Conservation (phyloP, 1,140 invertebrate species). For the Ostrea denselamellosa region DNA sequence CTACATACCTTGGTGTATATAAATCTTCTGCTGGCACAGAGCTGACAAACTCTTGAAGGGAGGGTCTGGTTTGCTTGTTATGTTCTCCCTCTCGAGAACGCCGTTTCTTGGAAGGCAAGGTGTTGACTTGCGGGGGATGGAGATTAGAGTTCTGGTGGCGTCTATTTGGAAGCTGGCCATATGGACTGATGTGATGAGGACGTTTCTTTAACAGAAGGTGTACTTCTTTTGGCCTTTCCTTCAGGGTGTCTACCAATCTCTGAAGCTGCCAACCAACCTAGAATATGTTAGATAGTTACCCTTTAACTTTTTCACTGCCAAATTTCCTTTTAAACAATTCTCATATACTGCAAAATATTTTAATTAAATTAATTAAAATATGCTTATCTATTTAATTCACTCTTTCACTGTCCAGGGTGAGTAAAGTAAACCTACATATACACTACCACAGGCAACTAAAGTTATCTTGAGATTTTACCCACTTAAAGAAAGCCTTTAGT, state of each 20-base stretch:
- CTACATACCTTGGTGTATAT: slow-evolving; percentile 62
- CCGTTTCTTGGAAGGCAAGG: slow-evolving; percentile 74
- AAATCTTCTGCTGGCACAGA: slow-evolving; percentile 63
- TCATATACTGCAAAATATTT: background rate
- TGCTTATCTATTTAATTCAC: no score
- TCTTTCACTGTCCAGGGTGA: no score
- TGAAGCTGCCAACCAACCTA: slow-evolving; percentile 90
- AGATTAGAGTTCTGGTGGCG: slow-evolving; percentile 63
- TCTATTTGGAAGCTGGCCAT: slow-evolving; percentile 84
- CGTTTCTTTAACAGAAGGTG: slow-evolving; percentile 90
- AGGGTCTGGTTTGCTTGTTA: slow-evolving; percentile 66
- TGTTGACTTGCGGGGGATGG: slow-evolving; percentile 66
- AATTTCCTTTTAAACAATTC: background rate
- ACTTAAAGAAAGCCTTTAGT: no score
- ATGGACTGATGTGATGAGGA: slow-evolving; percentile 90
- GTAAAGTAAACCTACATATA: no score
- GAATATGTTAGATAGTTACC: background rate
- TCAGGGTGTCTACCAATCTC: slow-evolving; percentile 87
- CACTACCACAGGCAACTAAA: no score
- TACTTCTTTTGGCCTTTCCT: slow-evolving; percentile 89
- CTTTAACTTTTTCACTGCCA: background rate
- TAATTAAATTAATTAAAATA: no score
- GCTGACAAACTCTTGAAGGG: slow-evolving; percentile 71
- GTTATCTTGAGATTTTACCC: no score
- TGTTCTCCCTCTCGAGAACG: slow-evolving; percentile 70